Percentiles rank a stretch among this genome's conserved stretches.
phyloP scores from a whole-genome alignment of 2,113 vertebrate genomes.

The Cryptomyrus ogoouensis region DNA sequence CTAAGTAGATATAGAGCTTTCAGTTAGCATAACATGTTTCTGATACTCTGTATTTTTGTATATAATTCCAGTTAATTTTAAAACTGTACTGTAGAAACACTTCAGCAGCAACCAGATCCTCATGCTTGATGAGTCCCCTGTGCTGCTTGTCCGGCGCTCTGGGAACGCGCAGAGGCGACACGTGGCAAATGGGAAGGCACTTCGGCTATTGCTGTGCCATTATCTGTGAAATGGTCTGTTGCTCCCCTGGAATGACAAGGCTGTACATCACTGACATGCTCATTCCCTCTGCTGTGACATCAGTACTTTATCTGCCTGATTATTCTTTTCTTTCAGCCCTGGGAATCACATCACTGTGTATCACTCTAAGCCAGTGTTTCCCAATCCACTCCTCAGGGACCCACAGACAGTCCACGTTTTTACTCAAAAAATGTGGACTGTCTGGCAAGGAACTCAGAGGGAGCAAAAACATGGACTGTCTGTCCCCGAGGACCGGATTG shows the following conservation, averaged over 20 bases:
- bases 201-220: conserved; percentile 19
- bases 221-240: conserved; percentile 9
- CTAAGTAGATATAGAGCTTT: not conserved
- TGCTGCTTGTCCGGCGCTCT: not conserved
- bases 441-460: no score
- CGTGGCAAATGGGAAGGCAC: conserved; percentile 19
- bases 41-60: not conserved
- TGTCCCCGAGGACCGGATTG: no score
- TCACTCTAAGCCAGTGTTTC: not conserved
- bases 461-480: no score
- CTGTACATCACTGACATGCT: conserved; percentile 23
- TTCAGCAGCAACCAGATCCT: not conserved
- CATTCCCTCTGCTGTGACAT: conserved; percentile 15
- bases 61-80: not conserved
- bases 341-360: not conserved
- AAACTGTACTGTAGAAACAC: not conserved
- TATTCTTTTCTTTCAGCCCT: conserved; percentile 24
- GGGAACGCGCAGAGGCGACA: not conserved
- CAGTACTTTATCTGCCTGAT: conserved; percentile 23
- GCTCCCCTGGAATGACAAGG: conserved; percentile 18
- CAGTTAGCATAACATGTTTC: not conserved
- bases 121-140: not conserved
- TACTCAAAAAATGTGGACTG: no score
- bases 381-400: no score
- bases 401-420: no score